These are phyloP conservation scores for Polydrusus cervinus DNA, from an alignment of 2,888 invertebrate genomes.

Conservation along the genomic window DNA sequence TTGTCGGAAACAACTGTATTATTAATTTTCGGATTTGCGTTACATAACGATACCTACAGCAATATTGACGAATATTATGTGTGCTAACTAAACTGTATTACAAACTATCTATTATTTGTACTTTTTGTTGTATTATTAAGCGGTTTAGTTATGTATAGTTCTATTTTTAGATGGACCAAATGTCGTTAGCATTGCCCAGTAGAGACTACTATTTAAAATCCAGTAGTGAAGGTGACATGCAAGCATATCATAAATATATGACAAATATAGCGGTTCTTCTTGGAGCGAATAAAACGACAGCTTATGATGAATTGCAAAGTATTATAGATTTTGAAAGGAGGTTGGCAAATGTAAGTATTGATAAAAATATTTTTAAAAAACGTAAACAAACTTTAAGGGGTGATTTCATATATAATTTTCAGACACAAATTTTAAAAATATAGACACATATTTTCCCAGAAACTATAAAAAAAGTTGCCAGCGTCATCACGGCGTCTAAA, in stretches of 20 bases:
- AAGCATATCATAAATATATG: slow-evolving; percentile 89
- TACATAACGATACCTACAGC: too few species aligned
- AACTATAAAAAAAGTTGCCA: too few species aligned
- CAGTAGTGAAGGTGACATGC: slow-evolving; percentile 81
- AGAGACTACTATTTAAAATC: slow-evolving; percentile 88
- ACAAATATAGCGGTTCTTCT: slow-evolving; percentile 83
- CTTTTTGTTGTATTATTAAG: not conserved
- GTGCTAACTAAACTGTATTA: slow-evolving; percentile 42
- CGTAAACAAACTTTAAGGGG: not conserved
- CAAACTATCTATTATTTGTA: slow-evolving; percentile 40
- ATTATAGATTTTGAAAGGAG: slow-evolving; percentile 86
- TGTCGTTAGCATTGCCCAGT: slow-evolving; percentile 85
- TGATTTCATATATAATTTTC: too few species aligned
- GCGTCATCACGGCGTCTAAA: too few species aligned
- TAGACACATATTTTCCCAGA: too few species aligned
- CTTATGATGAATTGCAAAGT: slow-evolving; percentile 79
- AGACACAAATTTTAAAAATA: too few species aligned
- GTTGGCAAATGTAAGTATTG: slow-evolving; percentile 83
- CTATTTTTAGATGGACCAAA: slow-evolving; percentile 80
- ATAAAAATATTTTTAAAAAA: slow-evolving; percentile 8
- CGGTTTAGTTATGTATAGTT: not conserved
- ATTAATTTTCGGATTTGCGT: too few species aligned
- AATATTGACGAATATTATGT: not conserved
- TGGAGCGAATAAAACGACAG: slow-evolving; percentile 81
- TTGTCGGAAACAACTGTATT: too few species aligned